Evolutionary conservation across 2,797 vertebrate species (phyloP), one percentile per base, ranked within the genome.

Genomic region (Taenioides sp.): DNA sequence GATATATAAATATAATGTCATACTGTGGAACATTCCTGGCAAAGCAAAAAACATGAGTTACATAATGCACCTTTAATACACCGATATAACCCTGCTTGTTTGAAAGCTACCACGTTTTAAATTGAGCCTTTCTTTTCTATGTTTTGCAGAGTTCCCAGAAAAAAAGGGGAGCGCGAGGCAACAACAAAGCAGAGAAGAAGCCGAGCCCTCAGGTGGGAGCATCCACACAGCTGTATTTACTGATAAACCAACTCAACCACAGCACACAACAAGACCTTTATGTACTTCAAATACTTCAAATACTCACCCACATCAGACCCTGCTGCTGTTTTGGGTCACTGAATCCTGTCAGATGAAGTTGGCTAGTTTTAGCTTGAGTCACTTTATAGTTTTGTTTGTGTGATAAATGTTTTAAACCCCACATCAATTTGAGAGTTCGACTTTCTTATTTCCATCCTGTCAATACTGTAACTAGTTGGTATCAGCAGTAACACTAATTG

Each of bases 151-250:
- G 96, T 82, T 96, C 96, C 78, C 91, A 96, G 91, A 99, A 98
- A 94, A 99, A 98, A 88, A 92, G 97, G 86, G 93, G 93, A 18
- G 92, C 95, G 23, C 94, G 97, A 52, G 94, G 96, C 74, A 79
- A 95, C 31, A 96, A 95, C 86, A 99, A 98, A 91, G 83, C 94
- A 0, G 97, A 99, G 65, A 99, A 98, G 94, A 99, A 98, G 80
- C 79, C 93, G 0, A 92, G 92, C 0, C 90, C 93, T 70, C 97
- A 97, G 97, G 98, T 98, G 49, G 64, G 69, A 68, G 40, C 59
- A 62, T 40, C 68, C 61, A 68, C 55, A 74, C 50, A 70, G 52
- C 52, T 67, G 66, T 67, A 22, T 67, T 67, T 47, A 28, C 55
- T 69, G 37, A 67, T 60, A 60, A 11, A 49, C 65, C 10, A 25